Conservation (phyloP, 2,888 invertebrate genomes). For the Gymnocheta viridis region DNA sequence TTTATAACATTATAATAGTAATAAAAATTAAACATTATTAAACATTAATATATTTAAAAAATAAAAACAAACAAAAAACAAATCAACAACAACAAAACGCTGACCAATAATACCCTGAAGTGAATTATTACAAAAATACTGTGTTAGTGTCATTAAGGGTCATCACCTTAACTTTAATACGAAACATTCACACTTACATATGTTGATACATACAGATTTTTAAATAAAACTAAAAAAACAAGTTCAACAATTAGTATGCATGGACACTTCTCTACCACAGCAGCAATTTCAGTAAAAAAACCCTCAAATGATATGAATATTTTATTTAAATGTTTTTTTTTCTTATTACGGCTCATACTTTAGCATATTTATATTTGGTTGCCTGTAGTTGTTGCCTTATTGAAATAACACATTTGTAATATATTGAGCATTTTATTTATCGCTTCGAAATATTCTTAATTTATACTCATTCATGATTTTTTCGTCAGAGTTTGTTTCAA, state of each 20-base stretch:
- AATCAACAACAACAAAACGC: slow-evolving; percentile 5
- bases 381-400: not conserved
- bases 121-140: not conserved
- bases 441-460: slow-evolving; percentile 46
- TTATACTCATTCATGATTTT: slow-evolving; percentile 49
- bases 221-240: not conserved
- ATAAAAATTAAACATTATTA: slow-evolving; percentile 52
- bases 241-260: slow-evolving; percentile 48
- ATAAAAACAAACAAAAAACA: slow-evolving; percentile 7
- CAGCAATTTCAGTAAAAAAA: slow-evolving; percentile 7
- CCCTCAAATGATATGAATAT: slow-evolving; percentile 6
- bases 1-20: too few species aligned
- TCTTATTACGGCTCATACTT: not conserved
- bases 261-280: slow-evolving; percentile 6
- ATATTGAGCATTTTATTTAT: slow-evolving; percentile 44
- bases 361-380: too few species aligned
- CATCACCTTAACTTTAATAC: slow-evolving; percentile 5
- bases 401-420: not conserved
- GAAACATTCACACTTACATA: not conserved
- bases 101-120: slow-evolving; percentile 3
- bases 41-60: too few species aligned
- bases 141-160: slow-evolving; percentile 32
- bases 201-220: not conserved
- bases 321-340: slow-evolving; percentile 1
- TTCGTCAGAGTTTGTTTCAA: not conserved